Conservation (phyloP, 2,113 vertebrate species). For the Mormyrus lacerda region DNA sequence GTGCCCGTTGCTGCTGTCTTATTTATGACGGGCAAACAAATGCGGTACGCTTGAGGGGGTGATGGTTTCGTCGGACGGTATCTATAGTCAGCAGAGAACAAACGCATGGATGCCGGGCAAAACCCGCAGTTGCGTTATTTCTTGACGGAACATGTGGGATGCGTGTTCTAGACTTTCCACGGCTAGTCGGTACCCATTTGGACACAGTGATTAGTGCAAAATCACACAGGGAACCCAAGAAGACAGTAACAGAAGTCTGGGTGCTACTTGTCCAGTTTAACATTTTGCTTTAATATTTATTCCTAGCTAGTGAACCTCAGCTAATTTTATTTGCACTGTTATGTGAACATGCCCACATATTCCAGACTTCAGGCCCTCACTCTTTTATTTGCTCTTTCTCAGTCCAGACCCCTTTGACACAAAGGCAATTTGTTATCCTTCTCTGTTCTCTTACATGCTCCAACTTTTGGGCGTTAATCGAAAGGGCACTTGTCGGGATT, state of each 20-base stretch:
- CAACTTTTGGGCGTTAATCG: constrained; percentile 41
- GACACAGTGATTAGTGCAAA: neutral
- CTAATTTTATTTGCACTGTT: neutral
- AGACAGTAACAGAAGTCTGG: neutral
- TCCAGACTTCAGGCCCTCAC: neutral
- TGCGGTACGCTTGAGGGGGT: neutral
- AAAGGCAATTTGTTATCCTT: constrained; percentile 18
- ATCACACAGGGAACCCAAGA: neutral
- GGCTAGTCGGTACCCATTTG: neutral
- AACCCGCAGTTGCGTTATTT: neutral
- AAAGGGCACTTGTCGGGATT: constrained; percentile 38
- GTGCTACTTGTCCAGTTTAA: neutral
- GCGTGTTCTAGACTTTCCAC: neutral
- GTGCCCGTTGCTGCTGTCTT: constrained; percentile 14
- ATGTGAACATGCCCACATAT: neutral
- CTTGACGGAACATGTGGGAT: neutral
- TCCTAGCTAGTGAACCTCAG: neutral
- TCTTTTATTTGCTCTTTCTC: neutral
- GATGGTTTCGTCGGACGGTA: neutral
- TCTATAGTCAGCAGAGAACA: neutral
- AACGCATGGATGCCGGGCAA: neutral
- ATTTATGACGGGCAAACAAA: constrained; percentile 23
- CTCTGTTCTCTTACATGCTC: constrained; percentile 33
- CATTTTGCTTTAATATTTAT: neutral
- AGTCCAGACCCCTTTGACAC: constrained; percentile 13